Evolutionary conservation across 2,797 vertebrate species (phyloP), one percentile per base, ranked within the genome.

Genomic region (Manis crassicaudata): DNA sequence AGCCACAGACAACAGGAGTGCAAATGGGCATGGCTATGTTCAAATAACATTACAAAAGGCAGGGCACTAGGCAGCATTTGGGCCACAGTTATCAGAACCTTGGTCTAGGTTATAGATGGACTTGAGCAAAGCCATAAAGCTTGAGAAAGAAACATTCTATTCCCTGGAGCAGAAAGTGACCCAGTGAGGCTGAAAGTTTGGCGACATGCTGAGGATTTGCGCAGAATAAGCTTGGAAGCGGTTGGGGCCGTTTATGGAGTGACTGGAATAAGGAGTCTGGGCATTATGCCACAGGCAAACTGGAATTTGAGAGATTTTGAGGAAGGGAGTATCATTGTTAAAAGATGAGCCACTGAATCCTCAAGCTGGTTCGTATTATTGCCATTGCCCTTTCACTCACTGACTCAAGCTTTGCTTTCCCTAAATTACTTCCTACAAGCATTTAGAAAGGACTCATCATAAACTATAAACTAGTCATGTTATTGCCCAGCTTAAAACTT

Each of bases 1-100:
- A 73, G 50, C n/a, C 12, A 0, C 1, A 27, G 70, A 35, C 76
- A 70, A 7, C 2, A 52, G 0, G 4, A 11, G 17, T 5, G 8
- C 9, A 5, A 29, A 32, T 23, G 37, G 68, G 58, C 10, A 12
- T 73, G 56, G 65, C 20, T 83, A 14, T 13, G 50, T n/a, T 76
- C 65, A 84, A 40, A 1, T 3, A 27, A 25, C 0, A 58, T 60
- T 37, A 77, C 62, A 77, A 60, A 86, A 86, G 32, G 63, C 68
- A 52, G 46, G 46, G 32, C 43, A 12, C 27, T 14, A 46, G 18
- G 37, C 37, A 3, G 32, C n/a, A 25, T 85, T 35, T 35, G 20
- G 40, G 60, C 5, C 7, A 29, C 27, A 27, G 12, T 65, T 18
- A 37, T 13, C 63, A 76, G n/a, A 87, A n/a, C 29, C 8, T 5